These are phyloP conservation scores for Salpingus planirostris DNA, from an alignment of 2,888 invertebrate genomes.

Conservation along the genomic window DNA sequence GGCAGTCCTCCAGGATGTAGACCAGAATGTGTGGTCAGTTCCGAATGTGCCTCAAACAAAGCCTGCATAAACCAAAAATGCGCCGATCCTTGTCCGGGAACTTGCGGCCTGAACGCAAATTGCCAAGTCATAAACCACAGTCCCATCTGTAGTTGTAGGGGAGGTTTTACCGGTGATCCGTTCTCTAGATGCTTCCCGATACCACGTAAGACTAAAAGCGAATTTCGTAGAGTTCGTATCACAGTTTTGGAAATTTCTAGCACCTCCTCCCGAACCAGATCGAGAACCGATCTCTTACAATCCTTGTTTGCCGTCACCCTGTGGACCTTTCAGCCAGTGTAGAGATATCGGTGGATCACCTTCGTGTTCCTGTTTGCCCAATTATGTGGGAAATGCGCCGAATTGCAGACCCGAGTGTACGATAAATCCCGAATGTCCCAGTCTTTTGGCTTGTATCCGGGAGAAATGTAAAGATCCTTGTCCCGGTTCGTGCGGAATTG, in stretches of 20 bases:
- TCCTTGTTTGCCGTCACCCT: slow-evolving; percentile 75
- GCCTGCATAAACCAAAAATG: slow-evolving; percentile 79
- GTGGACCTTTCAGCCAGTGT: slow-evolving; percentile 78
- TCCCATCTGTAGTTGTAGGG: slow-evolving; percentile 70
- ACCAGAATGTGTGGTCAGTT: slow-evolving; percentile 75
- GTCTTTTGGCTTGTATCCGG: slow-evolving; percentile 73
- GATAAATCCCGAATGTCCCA: slow-evolving; percentile 77
- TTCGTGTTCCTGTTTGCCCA: slow-evolving; percentile 69
- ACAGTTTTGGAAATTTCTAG: slow-evolving; percentile 5
- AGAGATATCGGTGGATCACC: slow-evolving; percentile 65
- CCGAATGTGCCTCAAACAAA: slow-evolving; percentile 69
- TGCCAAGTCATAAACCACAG: slow-evolving; percentile 76
- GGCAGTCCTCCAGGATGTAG: slow-evolving; percentile 76
- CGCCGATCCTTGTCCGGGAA: slow-evolving; percentile 71
- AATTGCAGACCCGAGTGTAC: slow-evolving; percentile 82
- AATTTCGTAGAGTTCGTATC: slow-evolving; percentile 4
- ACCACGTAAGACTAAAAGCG: slow-evolving; percentile 51
- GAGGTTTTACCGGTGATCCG: slow-evolving; percentile 69
- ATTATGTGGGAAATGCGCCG: slow-evolving; percentile 74
- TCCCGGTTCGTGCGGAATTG: slow-evolving; percentile 72
- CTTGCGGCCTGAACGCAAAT: slow-evolving; percentile 68
- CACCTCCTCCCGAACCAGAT: slow-evolving; percentile 43
- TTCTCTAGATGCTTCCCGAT: slow-evolving; percentile 62
- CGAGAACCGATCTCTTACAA: no score
- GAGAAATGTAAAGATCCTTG: slow-evolving; percentile 79